Percentiles rank a stretch among this genome's conserved stretches.
Evolutionary conservation across 2,113 vertebrate species (phyloP).

Genomic region (Trogon melanurus): DNA sequence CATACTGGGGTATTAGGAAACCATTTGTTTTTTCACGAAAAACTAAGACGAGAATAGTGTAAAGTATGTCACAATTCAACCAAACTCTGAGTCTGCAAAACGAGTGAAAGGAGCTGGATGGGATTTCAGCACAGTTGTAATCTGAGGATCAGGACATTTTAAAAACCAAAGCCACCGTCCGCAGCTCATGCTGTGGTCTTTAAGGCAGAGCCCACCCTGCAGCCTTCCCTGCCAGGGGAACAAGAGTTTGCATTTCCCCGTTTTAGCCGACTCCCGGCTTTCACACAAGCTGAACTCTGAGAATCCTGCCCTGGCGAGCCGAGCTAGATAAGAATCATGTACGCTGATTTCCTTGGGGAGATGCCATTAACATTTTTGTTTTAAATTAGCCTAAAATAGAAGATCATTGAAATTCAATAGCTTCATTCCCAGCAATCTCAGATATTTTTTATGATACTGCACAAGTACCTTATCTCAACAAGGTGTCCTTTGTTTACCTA

Average conservation of each 20-base stretch:
- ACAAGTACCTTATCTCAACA: background rate
- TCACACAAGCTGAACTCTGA: background rate
- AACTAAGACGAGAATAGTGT: background rate
- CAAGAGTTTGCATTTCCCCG: background rate
- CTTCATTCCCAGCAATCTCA: background rate
- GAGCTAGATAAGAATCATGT: background rate
- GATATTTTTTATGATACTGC: background rate
- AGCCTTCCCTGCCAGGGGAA: background rate
- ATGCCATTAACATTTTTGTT: background rate
- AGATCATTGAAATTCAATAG: background rate
- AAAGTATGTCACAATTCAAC: background rate
- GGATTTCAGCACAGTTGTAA: background rate
- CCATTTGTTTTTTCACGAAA: background rate
- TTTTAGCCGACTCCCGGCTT: background rate
- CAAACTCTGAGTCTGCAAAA: background rate
- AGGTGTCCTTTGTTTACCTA: background rate
- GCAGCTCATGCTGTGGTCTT: background rate
- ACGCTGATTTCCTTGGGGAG: background rate
- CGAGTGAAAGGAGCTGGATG: fast-evolving
- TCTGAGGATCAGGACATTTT: background rate
- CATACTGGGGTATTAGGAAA: background rate
- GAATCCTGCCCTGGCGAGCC: background rate
- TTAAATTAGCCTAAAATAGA: constrained; percentile 3
- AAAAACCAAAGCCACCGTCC: background rate
- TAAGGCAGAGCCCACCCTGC: background rate